phyloP scores from a whole-genome alignment of 2,888 invertebrate genomes.

The Mesorhabditis spiculigera region DNA sequence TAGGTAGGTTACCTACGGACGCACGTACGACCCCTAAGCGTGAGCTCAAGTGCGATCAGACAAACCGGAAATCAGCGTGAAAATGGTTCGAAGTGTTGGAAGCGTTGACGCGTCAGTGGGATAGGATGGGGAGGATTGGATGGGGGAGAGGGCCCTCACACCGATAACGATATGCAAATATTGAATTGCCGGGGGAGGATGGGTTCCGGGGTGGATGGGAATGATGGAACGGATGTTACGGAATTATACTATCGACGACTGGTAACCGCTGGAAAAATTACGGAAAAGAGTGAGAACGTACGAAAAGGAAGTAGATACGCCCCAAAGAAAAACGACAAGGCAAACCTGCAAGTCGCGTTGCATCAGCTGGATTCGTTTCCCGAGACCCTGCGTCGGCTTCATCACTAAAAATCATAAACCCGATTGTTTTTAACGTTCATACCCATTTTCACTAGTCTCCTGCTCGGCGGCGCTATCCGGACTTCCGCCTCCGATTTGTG shows the following conservation, averaged over 20 bases:
- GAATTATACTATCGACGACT: neutral
- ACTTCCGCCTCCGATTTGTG: neutral
- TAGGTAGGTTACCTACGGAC: too few species aligned
- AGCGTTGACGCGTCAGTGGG: neutral
- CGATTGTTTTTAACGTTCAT: neutral
- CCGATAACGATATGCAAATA: neutral
- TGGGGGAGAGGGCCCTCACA: neutral
- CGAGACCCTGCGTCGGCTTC: constrained; percentile 5
- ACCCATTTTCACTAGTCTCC: neutral
- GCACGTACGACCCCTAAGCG: too few species aligned
- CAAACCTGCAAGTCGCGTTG: constrained; percentile 6
- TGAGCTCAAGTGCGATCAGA: too few species aligned
- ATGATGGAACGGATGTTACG: neutral
- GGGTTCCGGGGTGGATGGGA: neutral
- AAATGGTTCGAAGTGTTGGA: too few species aligned
- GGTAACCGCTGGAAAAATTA: neutral
- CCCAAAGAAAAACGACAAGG: neutral
- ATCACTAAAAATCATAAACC: neutral
- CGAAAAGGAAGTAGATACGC: neutral
- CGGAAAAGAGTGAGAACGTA: neutral
- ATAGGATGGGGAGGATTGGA: neutral
- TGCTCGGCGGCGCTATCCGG: neutral
- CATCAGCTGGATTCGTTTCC: neutral
- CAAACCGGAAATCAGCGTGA: too few species aligned
- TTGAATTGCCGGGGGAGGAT: neutral